Conservation (phyloP, 2,797 vertebrate species). For the Dicrostonyx torquatus region DNA sequence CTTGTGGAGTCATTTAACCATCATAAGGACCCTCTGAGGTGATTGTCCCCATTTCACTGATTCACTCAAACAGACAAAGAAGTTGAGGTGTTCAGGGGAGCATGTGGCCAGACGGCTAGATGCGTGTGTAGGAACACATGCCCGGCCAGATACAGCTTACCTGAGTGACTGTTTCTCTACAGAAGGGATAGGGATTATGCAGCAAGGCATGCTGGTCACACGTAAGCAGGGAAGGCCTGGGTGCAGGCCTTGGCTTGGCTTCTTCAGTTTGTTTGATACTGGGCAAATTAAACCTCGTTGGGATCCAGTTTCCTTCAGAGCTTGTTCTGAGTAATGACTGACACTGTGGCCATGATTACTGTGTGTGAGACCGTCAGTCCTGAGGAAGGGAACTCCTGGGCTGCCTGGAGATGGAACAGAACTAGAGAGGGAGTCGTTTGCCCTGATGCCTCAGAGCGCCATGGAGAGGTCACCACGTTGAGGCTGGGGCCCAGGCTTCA, state of each 20-base stretch:
- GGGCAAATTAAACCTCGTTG: background rate
- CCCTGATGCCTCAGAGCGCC: background rate
- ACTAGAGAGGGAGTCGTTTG: background rate
- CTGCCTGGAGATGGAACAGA: background rate
- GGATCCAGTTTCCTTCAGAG: background rate
- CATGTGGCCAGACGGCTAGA: background rate
- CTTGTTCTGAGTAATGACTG: background rate
- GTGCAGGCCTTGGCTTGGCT: background rate
- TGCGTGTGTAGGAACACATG: background rate
- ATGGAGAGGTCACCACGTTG: background rate
- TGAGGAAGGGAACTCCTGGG: background rate
- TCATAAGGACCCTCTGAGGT: background rate
- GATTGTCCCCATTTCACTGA: conserved; percentile 7
- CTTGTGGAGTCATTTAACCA: background rate
- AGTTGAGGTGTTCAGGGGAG: background rate
- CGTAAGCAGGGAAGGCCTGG: background rate
- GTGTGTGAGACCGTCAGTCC: background rate
- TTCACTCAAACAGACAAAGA: conserved; percentile 18
- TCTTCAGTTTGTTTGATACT: background rate
- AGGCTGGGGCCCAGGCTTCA: background rate
- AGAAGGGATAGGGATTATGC: background rate
- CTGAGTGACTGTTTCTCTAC: background rate
- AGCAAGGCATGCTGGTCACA: too few relatives aligned
- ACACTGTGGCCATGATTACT: background rate
- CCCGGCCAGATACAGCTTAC: background rate